Conservation (phyloP, 2,797 vertebrate species). For the Amblyraja radiata region DNA sequence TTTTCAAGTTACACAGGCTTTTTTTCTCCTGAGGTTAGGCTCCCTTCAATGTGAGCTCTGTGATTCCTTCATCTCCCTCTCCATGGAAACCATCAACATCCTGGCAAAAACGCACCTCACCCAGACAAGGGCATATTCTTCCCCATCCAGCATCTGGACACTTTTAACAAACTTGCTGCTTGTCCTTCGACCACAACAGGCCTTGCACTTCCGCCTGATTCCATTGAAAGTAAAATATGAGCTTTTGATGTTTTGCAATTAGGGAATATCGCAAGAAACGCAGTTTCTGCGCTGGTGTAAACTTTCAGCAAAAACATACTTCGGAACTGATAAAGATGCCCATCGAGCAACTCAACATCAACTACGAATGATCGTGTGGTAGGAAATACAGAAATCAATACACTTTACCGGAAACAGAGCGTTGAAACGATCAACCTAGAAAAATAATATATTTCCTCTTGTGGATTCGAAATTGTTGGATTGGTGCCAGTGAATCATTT, state of each 20-base stretch:
- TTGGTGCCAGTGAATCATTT: not conserved
- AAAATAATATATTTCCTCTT: not conserved
- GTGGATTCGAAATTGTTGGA: not conserved
- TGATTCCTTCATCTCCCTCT: conserved; percentile 64
- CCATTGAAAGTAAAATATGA: conserved; percentile 49
- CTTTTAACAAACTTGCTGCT: conserved; percentile 51
- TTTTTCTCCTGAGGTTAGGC: conserved; percentile 56
- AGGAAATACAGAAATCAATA: not conserved
- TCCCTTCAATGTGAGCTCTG: conserved; percentile 62
- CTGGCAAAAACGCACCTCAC: conserved; percentile 71
- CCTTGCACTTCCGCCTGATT: conserved; percentile 57
- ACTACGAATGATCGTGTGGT: not conserved
- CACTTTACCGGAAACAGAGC: not conserved
- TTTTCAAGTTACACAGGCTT: conserved; percentile 43
- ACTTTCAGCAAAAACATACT: not conserved
- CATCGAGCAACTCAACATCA: not conserved
- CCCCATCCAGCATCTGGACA: conserved; percentile 67
- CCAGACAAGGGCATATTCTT: conserved; percentile 71
- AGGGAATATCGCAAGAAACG: conserved; percentile 55
- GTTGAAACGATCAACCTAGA: not conserved
- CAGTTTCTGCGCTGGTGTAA: conserved; percentile 53
- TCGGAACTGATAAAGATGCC: not conserved
- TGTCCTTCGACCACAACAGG: conserved; percentile 57
- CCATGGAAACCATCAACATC: conserved; percentile 67
- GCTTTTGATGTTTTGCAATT: conserved; percentile 70